Conservation (phyloP, 2,797 vertebrate genomes). For the Bryconaethiops microstoma region DNA sequence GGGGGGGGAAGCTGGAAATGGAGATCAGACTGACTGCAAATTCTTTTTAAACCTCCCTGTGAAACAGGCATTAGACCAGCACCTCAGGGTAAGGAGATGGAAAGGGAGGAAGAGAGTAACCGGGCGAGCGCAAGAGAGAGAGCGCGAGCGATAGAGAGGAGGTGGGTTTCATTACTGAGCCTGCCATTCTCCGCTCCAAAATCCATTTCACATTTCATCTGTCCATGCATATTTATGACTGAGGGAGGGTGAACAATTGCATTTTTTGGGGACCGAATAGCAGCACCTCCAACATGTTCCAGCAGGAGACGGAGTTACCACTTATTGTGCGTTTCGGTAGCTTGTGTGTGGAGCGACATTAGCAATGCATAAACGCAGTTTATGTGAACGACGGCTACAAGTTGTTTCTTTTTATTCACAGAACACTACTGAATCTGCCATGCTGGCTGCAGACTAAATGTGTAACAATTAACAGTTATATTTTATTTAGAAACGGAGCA, state of each 20-base stretch:
- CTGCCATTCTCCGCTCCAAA: slow-evolving; percentile 67
- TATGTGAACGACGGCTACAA: not conserved
- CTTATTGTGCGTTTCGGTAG: slow-evolving; percentile 25
- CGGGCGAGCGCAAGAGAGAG: slow-evolving; percentile 26
- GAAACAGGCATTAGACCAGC: slow-evolving; percentile 77
- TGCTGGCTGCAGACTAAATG: no score
- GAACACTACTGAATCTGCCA: no score
- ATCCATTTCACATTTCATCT: slow-evolving; percentile 72
- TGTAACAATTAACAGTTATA: no score
- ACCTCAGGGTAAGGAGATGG: slow-evolving; percentile 68
- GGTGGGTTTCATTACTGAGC: slow-evolving; percentile 70
- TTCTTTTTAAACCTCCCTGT: slow-evolving; percentile 78
- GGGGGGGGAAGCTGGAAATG: slow-evolving; percentile 65
- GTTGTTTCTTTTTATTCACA: no score
- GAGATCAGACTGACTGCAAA: slow-evolving; percentile 79
- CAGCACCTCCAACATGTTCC: slow-evolving; percentile 71
- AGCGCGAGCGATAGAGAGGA: slow-evolving; percentile 33
- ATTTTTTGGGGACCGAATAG: slow-evolving; percentile 74
- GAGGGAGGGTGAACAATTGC: slow-evolving; percentile 76
- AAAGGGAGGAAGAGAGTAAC: slow-evolving; percentile 47
- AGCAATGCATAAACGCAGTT: not conserved
- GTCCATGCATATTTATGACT: slow-evolving; percentile 83
- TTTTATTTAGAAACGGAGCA: no score
- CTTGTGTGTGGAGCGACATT: not conserved
- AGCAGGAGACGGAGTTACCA: slow-evolving; percentile 53